Evolutionary conservation across 2,797 vertebrate genomes (phyloP).

Genomic region (Hephaestus fuliginosus): DNA sequence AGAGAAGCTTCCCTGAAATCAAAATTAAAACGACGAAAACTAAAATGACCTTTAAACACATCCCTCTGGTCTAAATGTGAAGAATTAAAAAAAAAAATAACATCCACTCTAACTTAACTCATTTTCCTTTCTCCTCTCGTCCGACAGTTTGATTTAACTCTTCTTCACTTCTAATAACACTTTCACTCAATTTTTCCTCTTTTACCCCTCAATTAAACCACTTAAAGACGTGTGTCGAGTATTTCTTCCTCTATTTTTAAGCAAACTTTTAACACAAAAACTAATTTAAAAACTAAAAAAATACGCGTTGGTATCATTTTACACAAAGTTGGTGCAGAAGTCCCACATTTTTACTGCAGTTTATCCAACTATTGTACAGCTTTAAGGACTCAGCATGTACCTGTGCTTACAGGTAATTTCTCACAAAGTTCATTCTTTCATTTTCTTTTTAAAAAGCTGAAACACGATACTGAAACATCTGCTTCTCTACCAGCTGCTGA

Average conservation of each 20-base stretch:
- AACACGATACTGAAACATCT: background rate
- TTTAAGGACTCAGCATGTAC: background rate
- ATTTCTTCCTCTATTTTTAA: background rate
- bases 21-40: background rate
- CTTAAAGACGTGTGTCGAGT: background rate
- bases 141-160: constrained; percentile 20
- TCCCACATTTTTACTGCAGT: constrained; percentile 40
- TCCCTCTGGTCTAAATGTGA: too few relatives aligned
- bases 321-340: constrained; percentile 30
- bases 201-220: background rate
- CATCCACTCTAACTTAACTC: background rate
- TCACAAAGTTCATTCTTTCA: background rate
- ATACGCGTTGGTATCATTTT: background rate
- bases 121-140: background rate
- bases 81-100: background rate
- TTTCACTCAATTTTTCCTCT: background rate
- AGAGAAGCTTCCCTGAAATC: background rate
- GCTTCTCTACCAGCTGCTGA: background rate
- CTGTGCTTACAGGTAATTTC: background rate
- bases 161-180: background rate
- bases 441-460: background rate
- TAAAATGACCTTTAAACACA: background rate
- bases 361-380: background rate
- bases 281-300: constrained; percentile 24
- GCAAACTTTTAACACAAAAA: constrained; percentile 30